Evolutionary conservation across 2,888 invertebrate species (phyloP).

Genomic region (Drosophila greeni): DNA sequence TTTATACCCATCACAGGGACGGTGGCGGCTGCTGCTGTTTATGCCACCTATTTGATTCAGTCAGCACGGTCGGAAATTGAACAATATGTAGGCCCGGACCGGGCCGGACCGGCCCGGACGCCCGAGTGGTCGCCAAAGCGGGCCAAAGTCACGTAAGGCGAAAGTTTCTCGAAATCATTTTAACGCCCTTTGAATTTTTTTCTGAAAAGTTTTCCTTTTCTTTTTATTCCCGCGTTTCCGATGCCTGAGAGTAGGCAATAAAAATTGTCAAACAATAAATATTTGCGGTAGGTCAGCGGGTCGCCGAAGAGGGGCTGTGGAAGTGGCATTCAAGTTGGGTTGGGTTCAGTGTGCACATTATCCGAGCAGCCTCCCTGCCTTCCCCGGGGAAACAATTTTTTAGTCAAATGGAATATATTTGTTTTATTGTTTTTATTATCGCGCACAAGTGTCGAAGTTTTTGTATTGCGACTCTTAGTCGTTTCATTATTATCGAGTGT

Average conservation of each 20-base stretch:
- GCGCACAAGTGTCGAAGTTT: constrained; percentile 33
- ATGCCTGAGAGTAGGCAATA: constrained; percentile 64
- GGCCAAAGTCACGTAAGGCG: constrained; percentile 62
- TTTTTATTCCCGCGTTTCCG: constrained; percentile 4
- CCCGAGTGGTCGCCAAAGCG: constrained; percentile 31
- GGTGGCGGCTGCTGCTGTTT: constrained; percentile 48
- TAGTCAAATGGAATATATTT: constrained; percentile 43
- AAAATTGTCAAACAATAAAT: constrained; percentile 69
- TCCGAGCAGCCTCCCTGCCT: constrained; percentile 1
- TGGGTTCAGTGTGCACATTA: not conserved
- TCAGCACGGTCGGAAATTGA: constrained; percentile 38
- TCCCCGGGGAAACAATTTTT: constrained; percentile 35
- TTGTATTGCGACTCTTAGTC: constrained; percentile 32
- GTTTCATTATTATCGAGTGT: constrained; percentile 45
- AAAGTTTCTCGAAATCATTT: constrained; percentile 66
- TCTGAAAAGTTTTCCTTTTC: constrained; percentile 41
- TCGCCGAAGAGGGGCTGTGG: constrained; percentile 17
- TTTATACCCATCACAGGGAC: constrained; percentile 53
- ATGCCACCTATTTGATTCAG: constrained; percentile 67
- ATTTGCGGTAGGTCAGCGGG: constrained; percentile 52
- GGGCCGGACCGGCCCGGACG: not conserved
- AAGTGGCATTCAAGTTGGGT: constrained; percentile 7
- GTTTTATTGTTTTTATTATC: constrained; percentile 40
- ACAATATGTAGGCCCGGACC: constrained; percentile 52
- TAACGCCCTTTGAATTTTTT: constrained; percentile 70